A percentile compares a stretch with the other conserved stretches of the same genome.
Conservation (phyloP, 2,888 invertebrate genomes). For the Cheilosia impressa region DNA sequence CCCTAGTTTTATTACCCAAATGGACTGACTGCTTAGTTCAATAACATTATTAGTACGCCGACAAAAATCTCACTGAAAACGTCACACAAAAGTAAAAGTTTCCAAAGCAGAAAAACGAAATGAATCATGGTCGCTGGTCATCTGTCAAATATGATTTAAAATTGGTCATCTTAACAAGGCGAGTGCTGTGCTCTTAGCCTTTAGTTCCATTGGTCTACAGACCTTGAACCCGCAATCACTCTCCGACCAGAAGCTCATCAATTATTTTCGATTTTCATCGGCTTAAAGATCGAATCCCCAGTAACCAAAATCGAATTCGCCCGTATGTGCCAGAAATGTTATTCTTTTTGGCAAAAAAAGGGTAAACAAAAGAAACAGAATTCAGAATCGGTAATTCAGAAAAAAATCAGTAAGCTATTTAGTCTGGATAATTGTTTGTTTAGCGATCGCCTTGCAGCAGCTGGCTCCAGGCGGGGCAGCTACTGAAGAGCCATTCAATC, state of each 20-base stretch:
- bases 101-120: conserved; percentile 6
- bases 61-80: not conserved
- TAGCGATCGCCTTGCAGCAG: conserved; percentile 1
- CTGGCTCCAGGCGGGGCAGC: conserved; percentile 30
- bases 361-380: conserved; percentile 31
- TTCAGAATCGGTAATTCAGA: too few species aligned
- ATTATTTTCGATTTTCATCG: conserved; percentile 48
- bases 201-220: not conserved
- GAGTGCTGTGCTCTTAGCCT: conserved; percentile 41
- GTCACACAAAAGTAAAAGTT: conserved; percentile 35
- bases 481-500: conserved; percentile 60
- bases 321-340: not conserved
- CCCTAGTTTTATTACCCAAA: too few species aligned
- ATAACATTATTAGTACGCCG: too few species aligned
- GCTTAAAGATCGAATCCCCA: not conserved
- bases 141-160: conserved; percentile 2
- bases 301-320: conserved; percentile 2
- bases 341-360: not conserved
- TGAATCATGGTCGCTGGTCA: not conserved
- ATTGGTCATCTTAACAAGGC: conserved; percentile 46
- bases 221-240: conserved; percentile 30
- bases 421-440: conserved; percentile 44
- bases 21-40: too few species aligned
- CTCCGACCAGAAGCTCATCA: conserved; percentile 1
- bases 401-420: conserved; percentile 48